Evolutionary conservation across 1,140 invertebrate genomes (phyloP), one percentile per base, ranked within the genome.

Genomic region (Frieseomelitta varia): DNA sequence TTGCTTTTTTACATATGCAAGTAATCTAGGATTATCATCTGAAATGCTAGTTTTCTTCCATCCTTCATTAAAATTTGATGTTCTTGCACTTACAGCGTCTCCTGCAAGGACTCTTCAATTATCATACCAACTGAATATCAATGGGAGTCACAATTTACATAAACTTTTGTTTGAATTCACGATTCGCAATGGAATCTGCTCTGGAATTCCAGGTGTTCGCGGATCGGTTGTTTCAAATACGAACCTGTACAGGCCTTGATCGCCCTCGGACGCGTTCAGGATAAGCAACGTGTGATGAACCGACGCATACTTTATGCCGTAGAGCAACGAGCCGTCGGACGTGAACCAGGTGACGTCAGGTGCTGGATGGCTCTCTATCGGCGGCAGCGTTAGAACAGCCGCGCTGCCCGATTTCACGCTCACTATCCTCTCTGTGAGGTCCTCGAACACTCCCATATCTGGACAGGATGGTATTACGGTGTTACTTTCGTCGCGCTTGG

Each of bases 391-490:
- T 76, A 99, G 95, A 87, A 99, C 96, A 17, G 97, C 97, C 2
- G 98, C 97, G 84, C 97, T 96, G 21, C 98, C 98, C 68, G 97
- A 96, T 87, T 97, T 95, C 4, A 98, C 97, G 24, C 95, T 95
- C 15, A 98, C 92, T 30, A 95, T 95, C 72, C 96, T 95, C 90
- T 98, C 97, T 56, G 95, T 95, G 53, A 96, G 93, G 89, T 97
- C 96, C 87, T 97, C 96, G 91, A 98, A 98, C 79, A 96, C 95
- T 53, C 96, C 97, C 97, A 98, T 98, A 94, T 98, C 98, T 98
- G 91, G 3, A 77, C n/a, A 19, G 39, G 55, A 72, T 56, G 53
- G 76, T 34, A 30, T 81, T 81, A 81, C 72, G 12, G 30, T 68
- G 1, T 79, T 61, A 27, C 24, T 75, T 81, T 63, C 30, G 8